A percentile compares a stretch with the other conserved stretches of the same genome.
Evolutionary conservation across 2,888 invertebrate genomes (phyloP).

Genomic region (Cephus pygmeus): DNA sequence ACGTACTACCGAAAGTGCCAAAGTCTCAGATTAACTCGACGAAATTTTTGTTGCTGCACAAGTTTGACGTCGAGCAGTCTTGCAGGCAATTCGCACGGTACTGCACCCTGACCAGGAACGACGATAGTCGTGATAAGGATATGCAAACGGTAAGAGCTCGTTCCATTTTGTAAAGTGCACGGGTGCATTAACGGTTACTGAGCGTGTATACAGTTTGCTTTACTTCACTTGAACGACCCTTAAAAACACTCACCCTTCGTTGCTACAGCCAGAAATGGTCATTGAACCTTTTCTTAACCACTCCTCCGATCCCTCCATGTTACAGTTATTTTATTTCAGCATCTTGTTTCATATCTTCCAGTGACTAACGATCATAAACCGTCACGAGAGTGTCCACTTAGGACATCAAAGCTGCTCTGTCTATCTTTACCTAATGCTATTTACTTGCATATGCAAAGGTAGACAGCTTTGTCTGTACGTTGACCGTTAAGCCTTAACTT

Average conservation of each 20-base stretch:
- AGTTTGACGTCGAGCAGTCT: slow-evolving; percentile 53
- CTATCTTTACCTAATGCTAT: neutral
- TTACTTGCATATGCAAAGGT: neutral
- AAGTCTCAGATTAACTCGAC: slow-evolving; percentile 47
- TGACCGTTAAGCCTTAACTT: neutral
- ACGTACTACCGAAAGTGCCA: slow-evolving; percentile 57
- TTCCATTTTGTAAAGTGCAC: neutral
- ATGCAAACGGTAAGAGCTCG: neutral
- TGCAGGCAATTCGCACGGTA: slow-evolving; percentile 53
- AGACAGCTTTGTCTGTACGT: neutral
- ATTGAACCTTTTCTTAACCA: no score
- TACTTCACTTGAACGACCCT: neutral
- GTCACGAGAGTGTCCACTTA: neutral
- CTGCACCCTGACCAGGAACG: slow-evolving; percentile 27
- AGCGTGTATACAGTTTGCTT: neutral
- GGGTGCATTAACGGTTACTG: neutral
- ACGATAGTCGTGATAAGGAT: neutral
- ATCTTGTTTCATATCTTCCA: neutral
- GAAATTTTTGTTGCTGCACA: slow-evolving; percentile 47
- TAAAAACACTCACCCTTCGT: neutral
- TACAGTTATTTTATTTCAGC: neutral
- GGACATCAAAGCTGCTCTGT: neutral
- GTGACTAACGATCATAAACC: neutral
- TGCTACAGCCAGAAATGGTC: neutral
- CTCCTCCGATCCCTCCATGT: neutral